Evolutionary conservation across 2,113 vertebrate genomes (phyloP).

Genomic region (Entomyzon cyanotis): DNA sequence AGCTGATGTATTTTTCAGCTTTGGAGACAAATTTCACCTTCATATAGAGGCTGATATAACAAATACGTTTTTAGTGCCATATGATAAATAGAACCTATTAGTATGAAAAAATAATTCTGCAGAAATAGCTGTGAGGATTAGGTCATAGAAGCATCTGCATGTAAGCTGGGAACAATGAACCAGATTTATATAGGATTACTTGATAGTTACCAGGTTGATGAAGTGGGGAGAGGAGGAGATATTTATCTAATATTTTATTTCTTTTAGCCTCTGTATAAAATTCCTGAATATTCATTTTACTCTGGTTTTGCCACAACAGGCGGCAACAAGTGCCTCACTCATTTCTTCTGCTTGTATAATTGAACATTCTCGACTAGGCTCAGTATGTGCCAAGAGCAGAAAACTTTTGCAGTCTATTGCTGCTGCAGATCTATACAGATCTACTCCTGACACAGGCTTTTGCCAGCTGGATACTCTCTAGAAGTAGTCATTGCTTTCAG

Average conservation of each 20-base stretch:
- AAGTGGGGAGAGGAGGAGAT: background rate
- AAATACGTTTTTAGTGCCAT: slow-evolving; percentile 19
- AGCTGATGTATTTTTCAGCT: slow-evolving; percentile 10
- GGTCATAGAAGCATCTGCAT: slow-evolving; percentile 19
- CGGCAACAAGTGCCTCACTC: background rate
- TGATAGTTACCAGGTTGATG: background rate
- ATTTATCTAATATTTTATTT: background rate
- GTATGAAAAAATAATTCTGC: slow-evolving; percentile 59
- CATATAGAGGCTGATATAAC: slow-evolving; percentile 31
- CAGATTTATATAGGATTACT: slow-evolving; percentile 44
- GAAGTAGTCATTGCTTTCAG: background rate
- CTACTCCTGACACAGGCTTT: background rate
- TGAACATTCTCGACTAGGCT: background rate
- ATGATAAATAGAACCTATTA: slow-evolving; percentile 61
- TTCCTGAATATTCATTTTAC: background rate
- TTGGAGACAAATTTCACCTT: slow-evolving; percentile 40
- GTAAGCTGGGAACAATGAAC: background rate
- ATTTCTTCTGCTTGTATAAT: background rate
- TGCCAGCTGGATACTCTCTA: background rate
- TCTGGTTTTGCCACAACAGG: background rate
- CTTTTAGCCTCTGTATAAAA: background rate
- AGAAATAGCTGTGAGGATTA: slow-evolving; percentile 31
- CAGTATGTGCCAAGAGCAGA: background rate
- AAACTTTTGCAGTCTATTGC: background rate
- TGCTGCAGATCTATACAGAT: background rate